phyloP scores from a whole-genome alignment of 2,113 vertebrate genomes.

The Leuciscus idus region DNA sequence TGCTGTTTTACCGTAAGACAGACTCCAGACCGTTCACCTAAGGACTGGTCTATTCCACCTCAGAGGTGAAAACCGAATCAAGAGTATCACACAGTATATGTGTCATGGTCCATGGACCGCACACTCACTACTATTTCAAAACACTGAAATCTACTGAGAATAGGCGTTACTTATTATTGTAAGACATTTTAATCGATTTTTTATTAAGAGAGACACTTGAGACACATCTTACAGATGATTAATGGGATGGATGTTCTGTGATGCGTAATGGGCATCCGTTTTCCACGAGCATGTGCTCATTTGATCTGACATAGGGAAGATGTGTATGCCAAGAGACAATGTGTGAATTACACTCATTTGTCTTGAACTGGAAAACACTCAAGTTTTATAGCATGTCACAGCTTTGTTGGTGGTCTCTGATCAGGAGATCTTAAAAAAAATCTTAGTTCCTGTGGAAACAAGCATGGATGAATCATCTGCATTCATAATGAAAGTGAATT shows the following conservation, averaged over 20 bases:
- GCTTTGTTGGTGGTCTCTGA: neutral
- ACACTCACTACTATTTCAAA: constrained; percentile 19
- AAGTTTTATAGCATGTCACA: neutral
- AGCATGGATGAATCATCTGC: neutral
- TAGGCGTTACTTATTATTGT: constrained; percentile 40
- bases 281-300: neutral
- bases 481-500: neutral
- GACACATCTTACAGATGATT: constrained; percentile 25
- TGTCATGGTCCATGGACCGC: neutral
- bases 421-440: neutral
- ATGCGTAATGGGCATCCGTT: constrained; percentile 17
- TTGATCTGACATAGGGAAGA: neutral
- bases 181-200: constrained; percentile 1
- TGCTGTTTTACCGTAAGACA: constrained; percentile 34
- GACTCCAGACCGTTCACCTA: neutral
- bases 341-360: neutral
- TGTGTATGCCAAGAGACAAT: neutral
- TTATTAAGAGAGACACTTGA: constrained; percentile 33
- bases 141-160: neutral
- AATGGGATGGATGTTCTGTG: constrained; percentile 6
- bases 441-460: neutral
- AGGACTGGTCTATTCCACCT: constrained; percentile 1
- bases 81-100: neutral
- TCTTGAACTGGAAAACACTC: neutral
- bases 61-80: neutral